Percentiles rank a stretch among this genome's conserved stretches.
These are phyloP conservation scores for Drosophila dives DNA, from an alignment of 2,888 invertebrate species.

Conservation along the genomic window DNA sequence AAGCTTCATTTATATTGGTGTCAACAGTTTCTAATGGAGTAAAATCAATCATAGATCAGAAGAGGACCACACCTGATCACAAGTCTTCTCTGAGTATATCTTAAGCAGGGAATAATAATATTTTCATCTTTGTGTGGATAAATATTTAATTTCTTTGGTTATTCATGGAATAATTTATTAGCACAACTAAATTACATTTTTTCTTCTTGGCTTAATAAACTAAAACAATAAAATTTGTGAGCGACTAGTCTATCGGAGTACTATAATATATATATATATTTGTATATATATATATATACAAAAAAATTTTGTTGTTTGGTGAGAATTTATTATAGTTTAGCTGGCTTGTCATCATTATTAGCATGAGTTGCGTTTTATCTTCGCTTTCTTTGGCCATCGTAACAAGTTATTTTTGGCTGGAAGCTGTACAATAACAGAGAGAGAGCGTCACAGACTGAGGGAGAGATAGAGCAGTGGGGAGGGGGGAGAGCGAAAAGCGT, in stretches of 20 bases:
- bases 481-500: neutral
- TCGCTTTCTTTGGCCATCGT: constrained; percentile 31
- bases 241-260: neutral
- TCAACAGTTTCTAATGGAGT: neutral
- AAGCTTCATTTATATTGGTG: neutral
- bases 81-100: too few species aligned
- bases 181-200: neutral
- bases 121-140: neutral
- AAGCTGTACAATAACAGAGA: constrained; percentile 29
- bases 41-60: neutral
- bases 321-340: constrained; percentile 13
- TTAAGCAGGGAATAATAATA: neutral
- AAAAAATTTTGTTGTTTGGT: constrained; percentile 5
- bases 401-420: constrained; percentile 34
- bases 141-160: neutral
- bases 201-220: neutral
- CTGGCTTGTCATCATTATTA: constrained; percentile 54
- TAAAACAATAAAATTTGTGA: neutral
- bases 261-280: neutral
- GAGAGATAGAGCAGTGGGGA: neutral
- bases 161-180: neutral
- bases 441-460: neutral
- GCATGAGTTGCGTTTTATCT: constrained; percentile 37
- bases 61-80: neutral
- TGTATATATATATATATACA: too few species aligned